Conservation (phyloP, 2,797 vertebrate genomes). For the Danio choprae region DNA sequence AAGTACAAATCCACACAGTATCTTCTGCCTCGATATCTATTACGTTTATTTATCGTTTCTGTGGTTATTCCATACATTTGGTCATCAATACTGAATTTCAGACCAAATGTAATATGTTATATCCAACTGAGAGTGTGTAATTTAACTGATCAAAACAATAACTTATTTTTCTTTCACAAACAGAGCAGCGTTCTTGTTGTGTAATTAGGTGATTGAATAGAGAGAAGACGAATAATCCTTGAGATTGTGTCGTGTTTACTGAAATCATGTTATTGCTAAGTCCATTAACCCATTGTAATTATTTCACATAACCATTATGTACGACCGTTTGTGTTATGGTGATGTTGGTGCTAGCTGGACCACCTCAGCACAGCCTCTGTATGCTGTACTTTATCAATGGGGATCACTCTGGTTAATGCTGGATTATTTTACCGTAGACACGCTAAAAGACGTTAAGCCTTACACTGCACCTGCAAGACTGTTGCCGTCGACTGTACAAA, state of each 20-base stretch:
- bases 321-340: constrained; percentile 61
- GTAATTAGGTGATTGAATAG: constrained; percentile 18
- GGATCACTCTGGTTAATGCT: constrained; percentile 60
- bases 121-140: background rate
- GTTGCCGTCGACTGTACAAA: constrained; percentile 73
- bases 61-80: background rate
- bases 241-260: constrained; percentile 27
- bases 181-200: background rate
- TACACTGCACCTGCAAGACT: constrained; percentile 77
- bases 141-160: constrained; percentile 14
- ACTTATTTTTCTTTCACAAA: background rate
- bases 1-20: constrained; percentile 53
- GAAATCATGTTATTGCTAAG: constrained; percentile 39
- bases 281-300: constrained; percentile 57
- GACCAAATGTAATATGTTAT: background rate
- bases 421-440: constrained; percentile 73
- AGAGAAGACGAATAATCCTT: constrained; percentile 26
- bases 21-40: constrained; percentile 14
- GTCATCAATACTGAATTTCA: background rate
- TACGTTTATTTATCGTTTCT: constrained; percentile 23
- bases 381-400: constrained; percentile 58
- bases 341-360: constrained; percentile 76
- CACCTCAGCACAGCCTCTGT: constrained; percentile 58
- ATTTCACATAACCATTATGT: constrained; percentile 62
- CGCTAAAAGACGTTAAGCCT: constrained; percentile 77